Evolutionary conservation across 1,140 invertebrate species (phyloP).

Genomic region (Sinonovacula constricta): DNA sequence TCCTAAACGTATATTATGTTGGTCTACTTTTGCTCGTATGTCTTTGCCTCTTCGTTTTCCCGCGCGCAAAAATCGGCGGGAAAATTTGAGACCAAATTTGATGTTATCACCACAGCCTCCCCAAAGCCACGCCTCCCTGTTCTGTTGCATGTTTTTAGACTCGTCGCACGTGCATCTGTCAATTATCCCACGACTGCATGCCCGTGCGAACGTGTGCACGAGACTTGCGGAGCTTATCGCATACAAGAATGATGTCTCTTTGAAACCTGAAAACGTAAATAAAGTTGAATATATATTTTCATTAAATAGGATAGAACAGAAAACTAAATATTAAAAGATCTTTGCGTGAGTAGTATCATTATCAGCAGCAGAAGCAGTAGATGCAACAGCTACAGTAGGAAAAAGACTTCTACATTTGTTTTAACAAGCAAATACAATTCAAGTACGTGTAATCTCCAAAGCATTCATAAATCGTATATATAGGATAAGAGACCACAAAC

Average conservation of each 20-base stretch:
- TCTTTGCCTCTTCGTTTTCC: conserved; percentile 69
- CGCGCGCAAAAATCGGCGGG: conserved; percentile 82
- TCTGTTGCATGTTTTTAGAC: conserved; percentile 68
- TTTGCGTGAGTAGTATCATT: too few relatives aligned
- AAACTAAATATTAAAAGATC: too few relatives aligned
- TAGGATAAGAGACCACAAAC: too few relatives aligned
- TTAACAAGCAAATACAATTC: too few relatives aligned
- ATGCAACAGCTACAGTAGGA: too few relatives aligned
- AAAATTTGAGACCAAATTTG: conserved; percentile 82
- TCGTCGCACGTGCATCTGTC: conserved; percentile 84
- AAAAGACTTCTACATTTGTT: too few relatives aligned
- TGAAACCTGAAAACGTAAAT: conserved; percentile 81
- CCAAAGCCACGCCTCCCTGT: conserved; percentile 82
- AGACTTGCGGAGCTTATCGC: conserved; percentile 85
- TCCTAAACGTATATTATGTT: conserved; percentile 85
- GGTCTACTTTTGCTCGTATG: conserved; percentile 81
- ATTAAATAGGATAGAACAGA: too few relatives aligned
- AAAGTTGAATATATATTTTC: too few relatives aligned
- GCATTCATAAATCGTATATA: too few relatives aligned
- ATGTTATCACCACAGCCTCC: conserved; percentile 86
- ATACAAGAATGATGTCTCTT: conserved; percentile 85
- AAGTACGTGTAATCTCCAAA: too few relatives aligned
- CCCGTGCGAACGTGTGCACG: conserved; percentile 84
- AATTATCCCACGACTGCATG: conserved; percentile 83
- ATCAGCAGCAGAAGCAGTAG: too few relatives aligned